Evolutionary conservation across 2,888 invertebrate species (phyloP).

Genomic region (Monoplex corrugatus): DNA sequence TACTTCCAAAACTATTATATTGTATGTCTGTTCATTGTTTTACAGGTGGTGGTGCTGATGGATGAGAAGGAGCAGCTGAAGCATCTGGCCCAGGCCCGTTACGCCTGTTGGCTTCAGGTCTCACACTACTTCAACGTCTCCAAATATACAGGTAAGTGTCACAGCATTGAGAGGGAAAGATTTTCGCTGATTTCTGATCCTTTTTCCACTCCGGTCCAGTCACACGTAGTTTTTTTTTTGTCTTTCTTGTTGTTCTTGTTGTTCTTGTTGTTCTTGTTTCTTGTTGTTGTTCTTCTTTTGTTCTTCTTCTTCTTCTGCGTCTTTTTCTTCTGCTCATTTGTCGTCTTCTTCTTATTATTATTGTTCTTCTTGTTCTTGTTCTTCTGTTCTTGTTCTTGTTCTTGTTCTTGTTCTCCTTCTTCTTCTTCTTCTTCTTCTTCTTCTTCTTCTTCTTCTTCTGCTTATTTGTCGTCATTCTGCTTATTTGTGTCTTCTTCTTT

Average conservation of each 20-base stretch:
- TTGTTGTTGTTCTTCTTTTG: background rate
- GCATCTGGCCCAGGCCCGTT: conserved; percentile 21
- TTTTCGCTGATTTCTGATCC: background rate
- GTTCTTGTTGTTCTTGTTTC: background rate
- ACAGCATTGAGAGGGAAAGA: too few species aligned
- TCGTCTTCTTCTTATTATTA: too few species aligned
- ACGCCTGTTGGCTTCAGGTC: background rate
- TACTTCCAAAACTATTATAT: too few species aligned
- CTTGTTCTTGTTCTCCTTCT: background rate
- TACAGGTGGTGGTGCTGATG: conserved; percentile 27
- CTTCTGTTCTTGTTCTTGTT: too few species aligned
- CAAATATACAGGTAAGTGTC: background rate
- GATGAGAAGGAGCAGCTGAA: conserved; percentile 24
- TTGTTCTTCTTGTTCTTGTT: too few species aligned
- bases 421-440: background rate
- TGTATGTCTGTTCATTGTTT: background rate
- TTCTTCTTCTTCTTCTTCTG: background rate
- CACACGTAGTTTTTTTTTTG: background rate
- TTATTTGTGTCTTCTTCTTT: too few species aligned
- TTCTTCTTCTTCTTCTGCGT: background rate
- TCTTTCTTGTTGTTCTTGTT: background rate
- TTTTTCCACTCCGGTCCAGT: background rate
- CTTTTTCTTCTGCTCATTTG: background rate
- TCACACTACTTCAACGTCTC: background rate
- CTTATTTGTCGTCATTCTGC: too few species aligned